Conservation (phyloP, 2,888 invertebrate species). For the Sceliomorpha sp. region DNA sequence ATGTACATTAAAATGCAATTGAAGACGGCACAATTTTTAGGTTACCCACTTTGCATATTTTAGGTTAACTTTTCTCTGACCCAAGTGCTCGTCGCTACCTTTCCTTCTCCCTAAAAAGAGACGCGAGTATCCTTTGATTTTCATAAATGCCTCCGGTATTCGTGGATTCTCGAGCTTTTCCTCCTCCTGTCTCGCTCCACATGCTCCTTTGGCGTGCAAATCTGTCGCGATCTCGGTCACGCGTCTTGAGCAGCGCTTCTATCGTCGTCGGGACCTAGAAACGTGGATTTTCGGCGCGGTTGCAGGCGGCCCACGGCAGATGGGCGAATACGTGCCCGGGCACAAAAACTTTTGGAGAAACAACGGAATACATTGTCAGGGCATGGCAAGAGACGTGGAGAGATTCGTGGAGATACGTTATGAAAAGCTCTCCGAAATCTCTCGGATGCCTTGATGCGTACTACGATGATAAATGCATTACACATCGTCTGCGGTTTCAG, state of each 20-base stretch:
- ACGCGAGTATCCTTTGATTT: slow-evolving; percentile 13
- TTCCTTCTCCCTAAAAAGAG: too few species aligned
- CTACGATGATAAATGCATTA: slow-evolving; percentile 1
- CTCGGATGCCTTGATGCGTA: background rate
- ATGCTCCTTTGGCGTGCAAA: slow-evolving; percentile 20
- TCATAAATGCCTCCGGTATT: slow-evolving; percentile 20
- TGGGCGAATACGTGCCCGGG: slow-evolving; percentile 41
- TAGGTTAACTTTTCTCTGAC: too few species aligned
- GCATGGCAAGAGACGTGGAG: background rate
- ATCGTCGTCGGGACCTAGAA: slow-evolving; percentile 5
- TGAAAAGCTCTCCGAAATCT: slow-evolving; percentile 6
- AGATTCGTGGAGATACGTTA: slow-evolving; percentile 20
- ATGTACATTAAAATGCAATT: too few species aligned
- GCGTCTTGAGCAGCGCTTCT: slow-evolving; percentile 29
- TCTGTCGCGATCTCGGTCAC: slow-evolving; percentile 39
- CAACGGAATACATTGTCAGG: slow-evolving; percentile 10
- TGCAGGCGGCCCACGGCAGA: slow-evolving; percentile 26
- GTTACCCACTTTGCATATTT: too few species aligned
- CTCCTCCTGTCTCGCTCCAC: background rate
- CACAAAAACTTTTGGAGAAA: slow-evolving; percentile 15
- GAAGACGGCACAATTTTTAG: too few species aligned
- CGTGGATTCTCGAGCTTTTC: background rate
- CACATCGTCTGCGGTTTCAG: background rate
- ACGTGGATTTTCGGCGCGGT: slow-evolving; percentile 11
- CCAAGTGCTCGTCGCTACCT: too few species aligned